Evolutionary conservation across 2,797 vertebrate species (phyloP), one percentile per base, ranked within the genome.

Genomic region (Mionectes olivaceus): DNA sequence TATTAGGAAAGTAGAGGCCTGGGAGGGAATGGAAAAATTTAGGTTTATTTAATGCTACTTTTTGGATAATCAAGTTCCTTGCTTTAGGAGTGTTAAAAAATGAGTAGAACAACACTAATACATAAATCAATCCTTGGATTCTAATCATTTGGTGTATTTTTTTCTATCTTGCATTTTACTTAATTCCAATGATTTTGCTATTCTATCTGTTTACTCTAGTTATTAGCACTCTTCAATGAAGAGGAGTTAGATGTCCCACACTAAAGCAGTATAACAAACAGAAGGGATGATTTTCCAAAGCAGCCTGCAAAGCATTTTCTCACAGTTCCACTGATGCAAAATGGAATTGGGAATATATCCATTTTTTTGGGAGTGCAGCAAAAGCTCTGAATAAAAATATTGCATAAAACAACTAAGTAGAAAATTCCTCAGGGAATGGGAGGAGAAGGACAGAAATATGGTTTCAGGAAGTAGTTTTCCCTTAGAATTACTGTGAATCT

Each of bases 201-300:
- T 95, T 68, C 87, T 27, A 37, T 83, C 41, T 89, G 3, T 95
- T 86, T 96, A 74, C 43, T 79, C 67, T 90, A 41, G 49, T 56
- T 92, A 79, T 90, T 95, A 87, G 33, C 44, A 57, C 27, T 90
- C 77, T 41, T 68, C 77, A 46, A 74, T 71, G 30, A 82, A 83
- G 83, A 91, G 25, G 32, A 83, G 23, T 37, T 59, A 59, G 22
- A 64, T 79, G 33, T 43, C 33, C 28, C 53, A 52, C 17, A 37
- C 52, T 77, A 81, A 89, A 85, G 63, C 22, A 87, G 27, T 70
- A 92, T 25, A 80, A 28, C 64, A 94, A 94, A 96, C 93, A 96
- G 60, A 92, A 95, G 17, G 35, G 56, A 55, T 71, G 75, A 92
- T 76, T 52, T 96, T 81, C 44, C 64, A 68, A 87, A 80, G 73